These are phyloP conservation scores for Tetrao urogallus DNA, from an alignment of 2,113 vertebrate species.

Conservation along the genomic window DNA sequence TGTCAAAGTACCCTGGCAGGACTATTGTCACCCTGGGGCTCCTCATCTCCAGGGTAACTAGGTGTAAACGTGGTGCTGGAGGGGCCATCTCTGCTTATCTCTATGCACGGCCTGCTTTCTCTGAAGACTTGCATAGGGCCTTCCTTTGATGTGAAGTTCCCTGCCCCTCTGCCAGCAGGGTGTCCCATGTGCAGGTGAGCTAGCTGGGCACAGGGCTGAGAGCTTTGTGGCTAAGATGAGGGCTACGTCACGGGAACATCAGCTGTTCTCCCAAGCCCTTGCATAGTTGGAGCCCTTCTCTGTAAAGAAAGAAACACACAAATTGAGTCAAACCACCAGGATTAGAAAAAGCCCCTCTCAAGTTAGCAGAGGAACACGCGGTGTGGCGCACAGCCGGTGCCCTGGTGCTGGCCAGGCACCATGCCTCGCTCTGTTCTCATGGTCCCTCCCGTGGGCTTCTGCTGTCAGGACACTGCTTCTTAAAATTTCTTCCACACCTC, in stretches of 20 bases:
- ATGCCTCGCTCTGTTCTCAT: fast-evolving
- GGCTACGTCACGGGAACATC: background rate
- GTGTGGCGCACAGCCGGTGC: too few relatives aligned
- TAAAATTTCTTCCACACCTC: background rate
- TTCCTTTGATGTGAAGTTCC: background rate
- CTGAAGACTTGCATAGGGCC: background rate
- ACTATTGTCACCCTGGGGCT: background rate
- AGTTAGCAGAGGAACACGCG: fast-evolving
- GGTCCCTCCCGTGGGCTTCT: background rate
- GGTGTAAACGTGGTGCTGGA: background rate
- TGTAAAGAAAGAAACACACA: background rate
- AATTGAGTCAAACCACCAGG: background rate
- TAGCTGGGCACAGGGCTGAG: fast-evolving
- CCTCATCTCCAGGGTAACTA: background rate
- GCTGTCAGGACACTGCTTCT: background rate
- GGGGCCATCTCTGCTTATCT: background rate
- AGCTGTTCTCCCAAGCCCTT: background rate
- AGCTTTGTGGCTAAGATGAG: background rate
- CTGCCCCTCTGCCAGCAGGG: background rate
- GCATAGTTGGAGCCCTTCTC: background rate
- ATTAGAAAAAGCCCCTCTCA: background rate
- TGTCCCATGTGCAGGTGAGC: background rate
- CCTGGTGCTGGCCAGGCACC: too few relatives aligned
- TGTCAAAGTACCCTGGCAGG: background rate
- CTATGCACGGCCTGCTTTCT: background rate